phyloP scores from a whole-genome alignment of 2,797 vertebrate genomes.

The Pseudomugil gertrudae region DNA sequence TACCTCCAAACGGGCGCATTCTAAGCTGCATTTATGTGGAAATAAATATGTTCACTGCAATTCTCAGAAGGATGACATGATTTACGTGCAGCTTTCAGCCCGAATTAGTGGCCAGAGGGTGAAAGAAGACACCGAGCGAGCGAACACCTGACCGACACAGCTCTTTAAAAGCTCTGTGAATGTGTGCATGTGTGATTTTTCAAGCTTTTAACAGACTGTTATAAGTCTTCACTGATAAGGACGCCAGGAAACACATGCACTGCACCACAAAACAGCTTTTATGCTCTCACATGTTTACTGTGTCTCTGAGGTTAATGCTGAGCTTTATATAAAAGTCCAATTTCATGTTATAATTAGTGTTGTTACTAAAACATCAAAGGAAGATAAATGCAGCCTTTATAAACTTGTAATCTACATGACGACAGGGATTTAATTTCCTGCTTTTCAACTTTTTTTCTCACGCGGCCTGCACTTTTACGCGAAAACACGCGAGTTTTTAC shows the following conservation, averaged over 20 bases:
- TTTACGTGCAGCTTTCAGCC: constrained; percentile 78
- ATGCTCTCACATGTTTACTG: no score
- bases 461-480: no score
- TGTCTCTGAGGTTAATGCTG: no score
- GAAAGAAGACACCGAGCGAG: constrained; percentile 79
- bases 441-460: constrained; percentile 41
- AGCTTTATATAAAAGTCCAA: constrained; percentile 39
- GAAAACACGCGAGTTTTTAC: no score
- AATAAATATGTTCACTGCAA: constrained; percentile 28
- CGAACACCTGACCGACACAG: constrained; percentile 71
- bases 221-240: constrained; percentile 12
- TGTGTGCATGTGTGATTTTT: constrained; percentile 28
- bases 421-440: constrained; percentile 54
- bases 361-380: constrained; percentile 57
- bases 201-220: no score
- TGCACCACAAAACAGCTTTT: constrained; percentile 32
- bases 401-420: constrained; percentile 60
- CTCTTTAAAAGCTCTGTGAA: constrained; percentile 40
- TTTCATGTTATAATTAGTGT: constrained; percentile 41
- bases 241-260: constrained; percentile 27
- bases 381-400: constrained; percentile 38
- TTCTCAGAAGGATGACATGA: constrained; percentile 68
- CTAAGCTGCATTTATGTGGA: constrained; percentile 30
- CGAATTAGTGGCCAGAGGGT: constrained; percentile 78
- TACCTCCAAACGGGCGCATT: constrained; percentile 27